phyloP scores from a whole-genome alignment of 1,140 invertebrate genomes.

The Pseudomyrmex flavicornis region DNA sequence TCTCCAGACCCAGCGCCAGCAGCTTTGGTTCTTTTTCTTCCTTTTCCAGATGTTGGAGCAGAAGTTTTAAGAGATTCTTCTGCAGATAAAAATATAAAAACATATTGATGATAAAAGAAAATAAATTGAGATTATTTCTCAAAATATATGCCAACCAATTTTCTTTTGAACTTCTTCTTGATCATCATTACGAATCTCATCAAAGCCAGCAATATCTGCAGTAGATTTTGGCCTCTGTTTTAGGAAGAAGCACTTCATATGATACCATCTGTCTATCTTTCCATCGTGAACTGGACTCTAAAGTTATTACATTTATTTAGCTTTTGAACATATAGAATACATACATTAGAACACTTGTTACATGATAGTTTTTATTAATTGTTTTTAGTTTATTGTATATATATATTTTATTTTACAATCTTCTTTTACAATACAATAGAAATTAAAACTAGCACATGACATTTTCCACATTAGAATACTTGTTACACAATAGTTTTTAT shows the following conservation, averaged over 20 bases:
- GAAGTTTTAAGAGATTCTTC: constrained; percentile 42
- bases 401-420: too few species aligned
- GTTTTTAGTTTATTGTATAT: too few species aligned
- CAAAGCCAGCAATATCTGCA: constrained; percentile 94
- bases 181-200: constrained; percentile 93
- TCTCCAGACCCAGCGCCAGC: constrained; percentile 83
- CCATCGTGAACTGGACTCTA: constrained; percentile 97
- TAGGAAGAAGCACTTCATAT: constrained; percentile 94
- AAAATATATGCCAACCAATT: constrained; percentile 86
- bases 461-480: too few species aligned
- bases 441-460: too few species aligned
- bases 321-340: background rate
- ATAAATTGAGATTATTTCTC: constrained; percentile 2
- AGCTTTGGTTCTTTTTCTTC: constrained; percentile 82
- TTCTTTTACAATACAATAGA: too few species aligned
- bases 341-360: too few species aligned
- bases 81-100: constrained; percentile 46
- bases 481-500: too few species aligned
- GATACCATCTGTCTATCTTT: constrained; percentile 95
- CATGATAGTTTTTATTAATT: too few species aligned
- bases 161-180: constrained; percentile 92
- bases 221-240: constrained; percentile 91
- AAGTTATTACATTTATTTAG: constrained; percentile 65
- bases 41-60: constrained; percentile 73
- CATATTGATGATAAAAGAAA: background rate